Evolutionary conservation across 2,888 invertebrate genomes (phyloP).

Genomic region (Eristalinus aeneus): DNA sequence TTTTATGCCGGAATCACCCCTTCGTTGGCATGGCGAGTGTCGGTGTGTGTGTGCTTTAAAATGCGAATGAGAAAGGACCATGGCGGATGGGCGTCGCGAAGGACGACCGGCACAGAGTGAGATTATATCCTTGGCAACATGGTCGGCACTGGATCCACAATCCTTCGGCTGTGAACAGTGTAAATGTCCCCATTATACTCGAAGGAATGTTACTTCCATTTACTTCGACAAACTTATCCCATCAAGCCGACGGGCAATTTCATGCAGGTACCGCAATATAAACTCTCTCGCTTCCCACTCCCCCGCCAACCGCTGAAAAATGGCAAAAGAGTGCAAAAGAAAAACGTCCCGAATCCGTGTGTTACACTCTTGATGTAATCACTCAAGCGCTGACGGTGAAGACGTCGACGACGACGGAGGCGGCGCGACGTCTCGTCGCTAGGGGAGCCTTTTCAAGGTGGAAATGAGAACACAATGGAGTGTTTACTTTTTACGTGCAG

Average conservation of each 20-base stretch:
- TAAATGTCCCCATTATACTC: constrained; percentile 28
- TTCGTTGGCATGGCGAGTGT: too few species aligned
- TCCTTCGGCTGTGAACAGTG: background rate
- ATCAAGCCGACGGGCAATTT: constrained; percentile 43
- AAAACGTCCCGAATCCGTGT: background rate
- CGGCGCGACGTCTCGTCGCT: too few species aligned
- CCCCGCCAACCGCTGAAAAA: background rate
- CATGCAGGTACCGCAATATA: constrained; percentile 39
- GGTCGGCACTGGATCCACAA: background rate
- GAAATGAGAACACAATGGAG: constrained; percentile 39
- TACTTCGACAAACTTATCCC: constrained; percentile 31
- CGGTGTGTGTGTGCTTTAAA: constrained; percentile 15
- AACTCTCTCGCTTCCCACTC: background rate
- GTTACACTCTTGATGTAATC: constrained; percentile 27
- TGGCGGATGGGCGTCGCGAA: background rate
- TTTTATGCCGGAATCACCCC: background rate
- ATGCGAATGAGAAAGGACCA: background rate
- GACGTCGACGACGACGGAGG: background rate
- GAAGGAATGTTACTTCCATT: constrained; percentile 22
- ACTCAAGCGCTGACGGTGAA: constrained; percentile 2
- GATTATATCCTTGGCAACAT: background rate
- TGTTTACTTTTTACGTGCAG: constrained; percentile 28
- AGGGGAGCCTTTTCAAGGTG: constrained; percentile 4
- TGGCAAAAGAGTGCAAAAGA: background rate
- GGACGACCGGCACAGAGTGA: background rate